Evolutionary conservation across 35 echinoderm and acorn worm genomes (phyloP).

Genomic region (Strongylocentrotus purpuratus): DNA sequence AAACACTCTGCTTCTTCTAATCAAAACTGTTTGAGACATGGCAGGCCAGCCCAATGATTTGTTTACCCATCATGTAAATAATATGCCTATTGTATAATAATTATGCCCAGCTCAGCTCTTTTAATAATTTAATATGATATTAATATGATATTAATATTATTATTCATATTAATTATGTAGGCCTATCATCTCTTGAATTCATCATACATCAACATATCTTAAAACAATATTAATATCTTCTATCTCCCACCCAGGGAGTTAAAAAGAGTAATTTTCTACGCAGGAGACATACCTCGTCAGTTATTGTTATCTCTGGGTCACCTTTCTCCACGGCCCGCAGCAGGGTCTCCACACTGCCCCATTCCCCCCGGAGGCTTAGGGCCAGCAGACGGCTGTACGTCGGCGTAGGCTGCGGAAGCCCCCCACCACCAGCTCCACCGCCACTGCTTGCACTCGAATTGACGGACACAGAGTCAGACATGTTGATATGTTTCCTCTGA

Average conservation of each 20-base stretch:
- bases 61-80: too few relatives aligned
- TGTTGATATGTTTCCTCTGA: background rate
- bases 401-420: background rate
- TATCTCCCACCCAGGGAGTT: background rate
- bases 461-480: slow-evolving; percentile 51
- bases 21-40: too few relatives aligned
- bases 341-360: slow-evolving; percentile 72
- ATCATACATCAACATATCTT: too few relatives aligned
- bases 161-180: too few relatives aligned
- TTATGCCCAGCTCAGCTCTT: too few relatives aligned
- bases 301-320: slow-evolving; percentile 73
- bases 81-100: too few relatives aligned
- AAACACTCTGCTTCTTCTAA: too few relatives aligned
- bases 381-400: slow-evolving; percentile 57
- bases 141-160: too few relatives aligned
- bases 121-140: too few relatives aligned
- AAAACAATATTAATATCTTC: background rate
- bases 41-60: too few relatives aligned
- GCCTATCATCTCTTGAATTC: too few relatives aligned
- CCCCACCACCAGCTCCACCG: background rate
- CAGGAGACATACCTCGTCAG: slow-evolving; percentile 74
- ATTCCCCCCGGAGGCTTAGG: slow-evolving; percentile 79
- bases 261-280: background rate
- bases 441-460: slow-evolving; percentile 26
- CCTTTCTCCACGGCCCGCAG: slow-evolving; percentile 78